phyloP scores from a whole-genome alignment of 2,797 vertebrate genomes.

The Megalops cyprinoides region DNA sequence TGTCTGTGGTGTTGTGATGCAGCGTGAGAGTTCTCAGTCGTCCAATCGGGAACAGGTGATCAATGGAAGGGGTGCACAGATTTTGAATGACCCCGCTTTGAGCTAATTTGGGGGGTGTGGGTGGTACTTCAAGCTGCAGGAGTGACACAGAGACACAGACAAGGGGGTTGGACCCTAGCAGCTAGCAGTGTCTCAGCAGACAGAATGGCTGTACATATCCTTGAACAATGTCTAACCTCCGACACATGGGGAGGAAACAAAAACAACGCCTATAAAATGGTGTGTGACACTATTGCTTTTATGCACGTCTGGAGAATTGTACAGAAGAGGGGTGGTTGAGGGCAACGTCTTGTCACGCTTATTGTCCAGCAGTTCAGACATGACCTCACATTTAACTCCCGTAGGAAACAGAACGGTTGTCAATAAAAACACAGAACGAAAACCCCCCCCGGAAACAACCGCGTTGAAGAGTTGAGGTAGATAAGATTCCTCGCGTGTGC shows the following conservation, averaged over 20 bases:
- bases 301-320: slow-evolving; percentile 34
- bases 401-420: background rate
- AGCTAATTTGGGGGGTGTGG: slow-evolving; percentile 39
- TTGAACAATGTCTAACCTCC: background rate
- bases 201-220: background rate
- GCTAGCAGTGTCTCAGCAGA: slow-evolving; percentile 33
- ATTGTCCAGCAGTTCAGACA: background rate
- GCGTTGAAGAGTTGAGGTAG: slow-evolving; percentile 81
- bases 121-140: slow-evolving; percentile 47
- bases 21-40: slow-evolving; percentile 59
- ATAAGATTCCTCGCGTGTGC: slow-evolving; percentile 72
- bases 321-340: slow-evolving; percentile 21
- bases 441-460: background rate
- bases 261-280: slow-evolving; percentile 2
- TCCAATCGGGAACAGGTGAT: slow-evolving; percentile 47
- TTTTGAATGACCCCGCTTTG: slow-evolving; percentile 35
- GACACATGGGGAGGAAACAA: background rate
- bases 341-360: background rate
- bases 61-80: slow-evolving; percentile 43
- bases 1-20: slow-evolving; percentile 77
- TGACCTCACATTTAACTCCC: background rate
- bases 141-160: background rate
- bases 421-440: background rate
- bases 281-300: slow-evolving; percentile 50
- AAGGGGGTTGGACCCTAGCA: slow-evolving; percentile 30